phyloP scores from a whole-genome alignment of 2,113 vertebrate genomes.

The Prunella fulvescens region DNA sequence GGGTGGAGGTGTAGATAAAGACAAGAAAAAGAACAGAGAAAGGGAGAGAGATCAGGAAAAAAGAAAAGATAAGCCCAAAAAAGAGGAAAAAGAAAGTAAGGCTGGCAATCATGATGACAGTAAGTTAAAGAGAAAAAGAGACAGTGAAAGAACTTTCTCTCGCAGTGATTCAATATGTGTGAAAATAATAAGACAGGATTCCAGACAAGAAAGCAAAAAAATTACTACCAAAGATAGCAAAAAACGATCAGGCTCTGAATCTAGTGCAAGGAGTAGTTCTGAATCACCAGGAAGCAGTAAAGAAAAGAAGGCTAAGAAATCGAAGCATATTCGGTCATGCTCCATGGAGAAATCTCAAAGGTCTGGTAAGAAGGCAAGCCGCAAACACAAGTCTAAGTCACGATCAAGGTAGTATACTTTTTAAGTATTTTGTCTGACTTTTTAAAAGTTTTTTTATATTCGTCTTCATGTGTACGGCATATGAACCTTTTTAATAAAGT shows the following conservation, averaged over 20 bases:
- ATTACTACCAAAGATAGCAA: conserved; percentile 86
- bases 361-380: conserved; percentile 99
- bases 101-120: conserved; percentile 80
- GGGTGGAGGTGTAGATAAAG: conserved; percentile 76
- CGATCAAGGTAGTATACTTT: conserved; percentile 99
- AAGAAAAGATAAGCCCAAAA: conserved; percentile 85
- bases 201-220: conserved; percentile 86
- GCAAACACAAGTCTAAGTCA: conserved; percentile 99
- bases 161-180: conserved; percentile 79
- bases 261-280: conserved; percentile 91
- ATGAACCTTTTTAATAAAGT: conserved; percentile 69
- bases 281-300: conserved; percentile 92
- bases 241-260: conserved; percentile 90
- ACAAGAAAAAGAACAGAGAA: conserved; percentile 86
- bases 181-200: conserved; percentile 86
- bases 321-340: conserved; percentile 96
- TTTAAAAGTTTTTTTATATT: conserved; percentile 45
- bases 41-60: conserved; percentile 81
- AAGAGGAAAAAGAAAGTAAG: conserved; percentile 80
- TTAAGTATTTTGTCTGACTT: conserved; percentile 83
- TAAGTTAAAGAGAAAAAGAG: conserved; percentile 89
- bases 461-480: conserved; percentile 75
- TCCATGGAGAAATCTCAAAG: conserved; percentile 99
- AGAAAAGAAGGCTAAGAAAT: conserved; percentile 98
- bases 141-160: conserved; percentile 83